A percentile compares a stretch with the other conserved stretches of the same genome.
Evolutionary conservation across 2,113 vertebrate genomes (phyloP).

Genomic region (Mugil cephalus): DNA sequence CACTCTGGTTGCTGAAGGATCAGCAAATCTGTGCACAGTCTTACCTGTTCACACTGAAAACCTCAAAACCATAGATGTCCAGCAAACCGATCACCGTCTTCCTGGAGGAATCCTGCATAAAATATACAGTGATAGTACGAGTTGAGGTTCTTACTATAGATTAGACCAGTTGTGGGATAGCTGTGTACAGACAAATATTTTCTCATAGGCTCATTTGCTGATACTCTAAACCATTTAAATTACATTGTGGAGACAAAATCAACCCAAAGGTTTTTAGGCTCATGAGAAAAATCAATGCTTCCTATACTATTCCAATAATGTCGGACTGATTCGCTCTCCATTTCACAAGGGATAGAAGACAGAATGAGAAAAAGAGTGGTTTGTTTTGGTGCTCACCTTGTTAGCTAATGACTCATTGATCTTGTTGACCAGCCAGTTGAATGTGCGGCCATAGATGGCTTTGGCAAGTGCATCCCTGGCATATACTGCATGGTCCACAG

Average conservation of each 20-base stretch:
- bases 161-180: not conserved
- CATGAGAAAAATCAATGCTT: too few relatives aligned
- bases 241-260: too few relatives aligned
- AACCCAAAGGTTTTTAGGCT: too few relatives aligned
- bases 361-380: too few relatives aligned
- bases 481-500: constrained; percentile 88
- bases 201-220: not conserved
- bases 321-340: not conserved
- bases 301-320: not conserved
- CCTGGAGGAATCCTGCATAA: constrained; percentile 86
- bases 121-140: constrained; percentile 3
- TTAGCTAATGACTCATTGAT: constrained; percentile 93
- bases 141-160: not conserved
- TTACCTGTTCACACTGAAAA: constrained; percentile 95
- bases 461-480: constrained; percentile 94
- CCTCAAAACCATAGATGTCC: constrained; percentile 98
- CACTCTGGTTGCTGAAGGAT: not conserved
- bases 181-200: not conserved
- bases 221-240: not conserved
- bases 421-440: constrained; percentile 95
- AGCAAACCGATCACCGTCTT: constrained; percentile 95
- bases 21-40: not conserved
- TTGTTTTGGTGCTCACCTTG: constrained; percentile 81
- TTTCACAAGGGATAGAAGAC: not conserved
- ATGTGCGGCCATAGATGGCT: constrained; percentile 92